Conservation (phyloP, 2,888 invertebrate genomes). For the Zygaena filipendulae region DNA sequence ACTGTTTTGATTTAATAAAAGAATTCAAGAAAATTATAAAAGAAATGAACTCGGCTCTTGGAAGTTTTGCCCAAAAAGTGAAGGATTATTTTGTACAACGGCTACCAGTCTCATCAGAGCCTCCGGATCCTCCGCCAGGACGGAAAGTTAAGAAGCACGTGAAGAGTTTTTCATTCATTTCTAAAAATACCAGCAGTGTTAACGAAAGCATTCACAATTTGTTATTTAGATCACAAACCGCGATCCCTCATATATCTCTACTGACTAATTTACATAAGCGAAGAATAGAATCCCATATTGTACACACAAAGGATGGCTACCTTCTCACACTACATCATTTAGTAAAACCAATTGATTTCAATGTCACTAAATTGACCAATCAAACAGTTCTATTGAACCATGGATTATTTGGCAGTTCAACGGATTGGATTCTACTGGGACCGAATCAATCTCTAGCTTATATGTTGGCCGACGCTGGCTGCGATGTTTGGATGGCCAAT, state of each 20-base stretch:
- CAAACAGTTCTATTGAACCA: conserved; percentile 33
- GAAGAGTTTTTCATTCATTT: no score
- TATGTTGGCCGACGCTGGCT: conserved; percentile 56
- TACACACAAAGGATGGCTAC: conserved; percentile 39
- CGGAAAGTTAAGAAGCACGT: no score
- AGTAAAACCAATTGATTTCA: conserved; percentile 12
- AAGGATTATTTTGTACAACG: no score
- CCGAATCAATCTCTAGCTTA: conserved; percentile 27
- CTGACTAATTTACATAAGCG: conserved; percentile 35
- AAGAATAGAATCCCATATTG: conserved; percentile 32
- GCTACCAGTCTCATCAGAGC: no score
- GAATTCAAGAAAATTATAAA: no score
- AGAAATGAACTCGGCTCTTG: no score
- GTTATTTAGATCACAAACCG: no score
- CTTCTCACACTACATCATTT: conserved; percentile 38
- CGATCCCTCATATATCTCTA: conserved; percentile 34
- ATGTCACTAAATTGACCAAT: conserved; percentile 14
- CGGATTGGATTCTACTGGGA: conserved; percentile 32
- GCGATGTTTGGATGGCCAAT: conserved; percentile 68
- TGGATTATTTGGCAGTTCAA: conserved; percentile 31
- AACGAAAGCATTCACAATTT: no score
- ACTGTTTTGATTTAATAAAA: no score
- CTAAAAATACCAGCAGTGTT: no score
- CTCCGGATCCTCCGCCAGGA: no score
- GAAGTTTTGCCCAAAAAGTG: no score